Conservation (phyloP, 1,140 invertebrate genomes). For the Pseudomyrmex dendroicus region DNA sequence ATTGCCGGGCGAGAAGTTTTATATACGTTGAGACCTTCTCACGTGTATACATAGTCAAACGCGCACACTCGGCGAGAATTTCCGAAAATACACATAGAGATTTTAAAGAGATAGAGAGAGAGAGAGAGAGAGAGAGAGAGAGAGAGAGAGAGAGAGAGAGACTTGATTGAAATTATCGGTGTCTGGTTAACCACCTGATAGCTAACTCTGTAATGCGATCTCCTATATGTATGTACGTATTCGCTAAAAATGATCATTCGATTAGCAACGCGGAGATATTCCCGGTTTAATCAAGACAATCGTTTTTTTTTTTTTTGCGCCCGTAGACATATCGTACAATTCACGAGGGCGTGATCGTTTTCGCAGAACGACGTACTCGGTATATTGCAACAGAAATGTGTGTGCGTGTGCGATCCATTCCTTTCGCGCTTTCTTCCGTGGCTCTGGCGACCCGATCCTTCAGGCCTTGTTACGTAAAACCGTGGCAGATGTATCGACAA, state of each 20-base stretch:
- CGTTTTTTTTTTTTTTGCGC: neutral
- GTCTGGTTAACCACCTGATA: neutral
- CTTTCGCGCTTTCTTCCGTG: neutral
- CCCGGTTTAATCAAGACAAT: slow-evolving; percentile 41
- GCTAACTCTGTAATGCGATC: neutral
- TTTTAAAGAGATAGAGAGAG: no score
- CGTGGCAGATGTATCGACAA: slow-evolving; percentile 58
- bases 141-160: no score
- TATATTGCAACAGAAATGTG: slow-evolving; percentile 14
- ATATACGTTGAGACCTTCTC: no score
- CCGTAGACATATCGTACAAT: neutral
- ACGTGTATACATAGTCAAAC: no score
- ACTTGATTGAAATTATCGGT: neutral
- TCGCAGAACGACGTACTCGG: neutral
- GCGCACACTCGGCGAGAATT: no score
- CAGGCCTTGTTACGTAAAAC: slow-evolving; percentile 50
- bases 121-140: no score
- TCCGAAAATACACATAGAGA: no score
- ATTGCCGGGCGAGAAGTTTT: neutral
- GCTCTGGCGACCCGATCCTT: neutral
- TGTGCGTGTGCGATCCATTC: no score
- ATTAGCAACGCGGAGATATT: neutral
- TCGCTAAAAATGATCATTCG: slow-evolving; percentile 13
- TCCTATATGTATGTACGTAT: neutral
- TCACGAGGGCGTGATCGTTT: neutral